phyloP scores from a whole-genome alignment of 2,113 vertebrate genomes.

The Anarrhichthys ocellatus region DNA sequence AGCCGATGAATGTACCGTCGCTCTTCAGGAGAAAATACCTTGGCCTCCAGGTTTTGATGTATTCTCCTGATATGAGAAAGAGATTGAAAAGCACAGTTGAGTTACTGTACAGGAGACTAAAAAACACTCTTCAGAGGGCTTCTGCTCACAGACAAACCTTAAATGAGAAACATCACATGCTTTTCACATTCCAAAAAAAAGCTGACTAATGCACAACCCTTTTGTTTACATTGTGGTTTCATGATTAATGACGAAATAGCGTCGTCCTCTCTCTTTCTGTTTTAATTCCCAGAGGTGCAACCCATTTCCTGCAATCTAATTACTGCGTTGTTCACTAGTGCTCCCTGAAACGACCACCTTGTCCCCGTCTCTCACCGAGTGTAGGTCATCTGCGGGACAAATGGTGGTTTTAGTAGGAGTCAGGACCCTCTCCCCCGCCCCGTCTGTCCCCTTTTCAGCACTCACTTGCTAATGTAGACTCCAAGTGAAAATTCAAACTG shows the following conservation, averaged over 20 bases:
- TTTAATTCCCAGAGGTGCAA: conserved; percentile 27
- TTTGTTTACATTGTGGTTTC: conserved; percentile 39
- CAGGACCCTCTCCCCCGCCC: conserved; percentile 35
- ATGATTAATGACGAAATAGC: conserved; percentile 36
- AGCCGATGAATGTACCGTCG: conserved; percentile 96
- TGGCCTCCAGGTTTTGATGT: conserved; percentile 98
- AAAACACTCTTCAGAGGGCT: conserved; percentile 6
- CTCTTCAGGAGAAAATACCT: conserved; percentile 97
- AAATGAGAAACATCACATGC: background rate
- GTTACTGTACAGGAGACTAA: background rate
- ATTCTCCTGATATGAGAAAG: conserved; percentile 88
- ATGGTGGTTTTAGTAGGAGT: conserved; percentile 61
- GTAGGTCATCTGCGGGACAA: conserved; percentile 70
- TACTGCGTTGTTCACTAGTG: conserved; percentile 52
- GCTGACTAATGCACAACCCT: conserved; percentile 3
- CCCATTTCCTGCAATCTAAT: conserved; percentile 50
- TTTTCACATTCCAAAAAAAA: conserved; percentile 24
- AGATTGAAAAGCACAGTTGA: conserved; percentile 13
- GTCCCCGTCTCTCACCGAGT: conserved; percentile 55
- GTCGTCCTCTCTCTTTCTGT: conserved; percentile 23
- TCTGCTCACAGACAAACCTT: background rate
- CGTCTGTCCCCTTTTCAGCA: conserved; percentile 40
- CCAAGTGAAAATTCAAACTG: conserved; percentile 7
- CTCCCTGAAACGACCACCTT: conserved; percentile 59
- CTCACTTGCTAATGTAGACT: conserved; percentile 10